Percentiles rank a stretch among this genome's conserved stretches.
Conservation (phyloP, 2,888 invertebrate genomes). For the Labia minor region DNA sequence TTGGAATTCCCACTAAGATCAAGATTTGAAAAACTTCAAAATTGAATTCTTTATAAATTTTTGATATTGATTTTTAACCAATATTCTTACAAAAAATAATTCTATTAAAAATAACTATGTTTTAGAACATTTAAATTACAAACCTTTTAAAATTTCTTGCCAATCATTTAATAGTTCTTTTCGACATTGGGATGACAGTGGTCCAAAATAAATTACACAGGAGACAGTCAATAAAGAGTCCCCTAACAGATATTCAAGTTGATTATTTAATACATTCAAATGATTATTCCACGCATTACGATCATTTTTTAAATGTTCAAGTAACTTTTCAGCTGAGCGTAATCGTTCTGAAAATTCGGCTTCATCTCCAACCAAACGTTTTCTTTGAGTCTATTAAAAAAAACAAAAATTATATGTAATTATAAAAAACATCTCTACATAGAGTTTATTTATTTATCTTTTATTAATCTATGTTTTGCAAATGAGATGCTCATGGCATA, state of each 20-base stretch:
- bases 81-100: too few species aligned
- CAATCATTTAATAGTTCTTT: not conserved
- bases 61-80: too few species aligned
- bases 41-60: too few species aligned
- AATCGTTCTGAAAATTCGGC: not conserved
- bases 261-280: not conserved
- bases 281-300: not conserved
- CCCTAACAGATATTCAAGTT: not conserved
- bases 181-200: not conserved
- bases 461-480: too few species aligned
- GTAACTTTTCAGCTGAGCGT: not conserved
- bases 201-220: not conserved
- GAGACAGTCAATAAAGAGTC: not conserved
- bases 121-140: too few species aligned
- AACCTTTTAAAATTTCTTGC: not conserved
- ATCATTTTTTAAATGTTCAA: not conserved
- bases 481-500: too few species aligned
- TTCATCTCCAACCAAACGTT: not conserved
- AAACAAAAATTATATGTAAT: too few species aligned
- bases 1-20: too few species aligned
- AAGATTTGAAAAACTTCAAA: too few species aligned
- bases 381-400: not conserved
- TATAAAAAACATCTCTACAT: too few species aligned
- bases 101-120: too few species aligned
- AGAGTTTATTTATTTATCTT: too few species aligned